Conservation (phyloP, 2,888 invertebrate genomes). For the Steromphala cineraria region DNA sequence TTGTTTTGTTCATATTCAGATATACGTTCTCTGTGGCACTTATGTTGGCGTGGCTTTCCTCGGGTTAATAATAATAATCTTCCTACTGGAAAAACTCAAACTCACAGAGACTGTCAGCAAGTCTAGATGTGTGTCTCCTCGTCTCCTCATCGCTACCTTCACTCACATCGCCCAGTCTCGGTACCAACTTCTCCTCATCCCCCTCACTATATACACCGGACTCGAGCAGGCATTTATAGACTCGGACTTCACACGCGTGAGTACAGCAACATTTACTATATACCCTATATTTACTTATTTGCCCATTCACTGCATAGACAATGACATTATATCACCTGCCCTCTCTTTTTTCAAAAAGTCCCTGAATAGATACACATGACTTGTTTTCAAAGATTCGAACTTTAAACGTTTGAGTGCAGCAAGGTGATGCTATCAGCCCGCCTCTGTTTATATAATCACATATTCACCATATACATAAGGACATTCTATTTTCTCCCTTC, state of each 20-base stretch:
- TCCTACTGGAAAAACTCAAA: slow-evolving; percentile 84
- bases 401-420: too few species aligned
- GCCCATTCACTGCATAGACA: too few species aligned
- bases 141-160: slow-evolving; percentile 81
- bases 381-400: too few species aligned
- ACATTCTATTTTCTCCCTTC: too few species aligned
- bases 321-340: too few species aligned
- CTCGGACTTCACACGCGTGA: slow-evolving; percentile 80
- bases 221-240: slow-evolving; percentile 98
- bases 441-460: too few species aligned
- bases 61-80: slow-evolving; percentile 89
- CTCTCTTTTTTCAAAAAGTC: too few species aligned
- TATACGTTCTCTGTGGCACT: slow-evolving; percentile 91
- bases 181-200: slow-evolving; percentile 93
- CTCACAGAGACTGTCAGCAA: slow-evolving; percentile 39
- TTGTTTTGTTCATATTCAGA: slow-evolving; percentile 78
- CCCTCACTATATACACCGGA: slow-evolving; percentile 96
- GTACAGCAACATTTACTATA: too few species aligned
- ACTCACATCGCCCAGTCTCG: slow-evolving; percentile 90
- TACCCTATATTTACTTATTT: too few species aligned
- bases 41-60: slow-evolving; percentile 90
- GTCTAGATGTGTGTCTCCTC: slow-evolving; percentile 40
- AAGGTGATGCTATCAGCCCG: too few species aligned
- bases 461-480: too few species aligned
- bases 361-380: too few species aligned